Percentiles rank a stretch among this genome's conserved stretches.
Evolutionary conservation across 2,888 invertebrate species (phyloP).

Genomic region (Dromius quadrimaculatus): DNA sequence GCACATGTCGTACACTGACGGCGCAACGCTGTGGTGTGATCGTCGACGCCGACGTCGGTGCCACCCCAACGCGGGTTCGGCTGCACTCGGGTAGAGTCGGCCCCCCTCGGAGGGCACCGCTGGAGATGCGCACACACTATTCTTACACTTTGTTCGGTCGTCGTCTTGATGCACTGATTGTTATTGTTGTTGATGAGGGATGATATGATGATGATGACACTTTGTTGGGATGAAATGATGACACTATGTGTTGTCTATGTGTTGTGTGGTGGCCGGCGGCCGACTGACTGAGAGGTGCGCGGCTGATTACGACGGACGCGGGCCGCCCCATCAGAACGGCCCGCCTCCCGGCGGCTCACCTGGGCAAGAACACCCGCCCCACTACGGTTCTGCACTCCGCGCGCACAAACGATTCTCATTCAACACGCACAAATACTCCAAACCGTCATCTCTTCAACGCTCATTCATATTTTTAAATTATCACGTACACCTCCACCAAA

Average conservation of each 20-base stretch:
- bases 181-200: constrained; percentile 10
- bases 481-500: too few relatives aligned
- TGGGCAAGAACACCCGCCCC: constrained; percentile 59
- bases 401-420: constrained; percentile 55
- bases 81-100: constrained; percentile 62
- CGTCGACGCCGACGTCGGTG: constrained; percentile 63
- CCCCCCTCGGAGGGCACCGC: constrained; percentile 55
- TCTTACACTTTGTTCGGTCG: constrained; percentile 2
- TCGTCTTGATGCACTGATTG: constrained; percentile 4
- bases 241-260: constrained; percentile 54
- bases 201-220: constrained; percentile 55
- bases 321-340: constrained; percentile 59
- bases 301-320: constrained; percentile 65
- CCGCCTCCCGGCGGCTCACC: constrained; percentile 57
- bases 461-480: too few relatives aligned
- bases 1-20: background rate
- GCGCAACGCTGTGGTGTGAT: constrained; percentile 61
- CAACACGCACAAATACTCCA: constrained; percentile 14
- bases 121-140: constrained; percentile 54
- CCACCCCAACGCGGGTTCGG: constrained; percentile 61
- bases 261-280: constrained; percentile 57
- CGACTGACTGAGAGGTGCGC: constrained; percentile 61
- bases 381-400: constrained; percentile 57
- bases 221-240: constrained; percentile 58
- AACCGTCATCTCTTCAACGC: background rate